Conservation (phyloP, 2,888 invertebrate species). For the Anarsia innoxiella region DNA sequence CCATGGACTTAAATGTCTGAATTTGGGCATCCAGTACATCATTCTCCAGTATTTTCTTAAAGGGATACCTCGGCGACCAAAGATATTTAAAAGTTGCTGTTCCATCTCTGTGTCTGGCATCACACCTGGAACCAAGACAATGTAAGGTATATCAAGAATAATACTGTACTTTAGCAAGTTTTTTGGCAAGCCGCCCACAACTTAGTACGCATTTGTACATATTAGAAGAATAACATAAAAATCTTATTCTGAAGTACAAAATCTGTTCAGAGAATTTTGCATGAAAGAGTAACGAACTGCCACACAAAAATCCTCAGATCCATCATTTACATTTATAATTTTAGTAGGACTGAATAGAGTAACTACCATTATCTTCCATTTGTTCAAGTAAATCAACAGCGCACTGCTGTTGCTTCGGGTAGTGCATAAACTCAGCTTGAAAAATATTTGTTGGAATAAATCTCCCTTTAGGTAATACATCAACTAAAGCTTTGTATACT, state of each 20-base stretch:
- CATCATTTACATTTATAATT: no score
- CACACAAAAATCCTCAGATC: no score
- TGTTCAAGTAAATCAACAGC: conserved; percentile 91
- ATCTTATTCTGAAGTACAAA: no score
- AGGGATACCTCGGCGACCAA: conserved; percentile 85
- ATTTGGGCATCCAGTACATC: conserved; percentile 96
- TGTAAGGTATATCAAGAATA: no score
- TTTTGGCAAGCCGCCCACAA: no score
- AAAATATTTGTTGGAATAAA: conserved; percentile 88
- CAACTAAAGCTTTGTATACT: conserved; percentile 88
- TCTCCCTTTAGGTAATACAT: conserved; percentile 91
- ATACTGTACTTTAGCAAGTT: no score
- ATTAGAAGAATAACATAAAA: no score
- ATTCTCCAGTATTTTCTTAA: conserved; percentile 85
- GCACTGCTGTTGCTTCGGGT: conserved; percentile 96
- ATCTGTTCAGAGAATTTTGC: no score
- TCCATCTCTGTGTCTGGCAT: conserved; percentile 94
- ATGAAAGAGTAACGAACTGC: no score
- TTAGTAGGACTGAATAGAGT: conserved; percentile 2
- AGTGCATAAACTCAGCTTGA: conserved; percentile 94
- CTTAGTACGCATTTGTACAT: no score
- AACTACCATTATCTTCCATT: conserved; percentile 93
- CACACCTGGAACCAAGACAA: conserved; percentile 85
- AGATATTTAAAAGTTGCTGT: conserved; percentile 85
- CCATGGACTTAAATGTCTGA: conserved; percentile 93